phyloP scores from a whole-genome alignment of 2,888 invertebrate species.

The Chydorus sphaericus region DNA sequence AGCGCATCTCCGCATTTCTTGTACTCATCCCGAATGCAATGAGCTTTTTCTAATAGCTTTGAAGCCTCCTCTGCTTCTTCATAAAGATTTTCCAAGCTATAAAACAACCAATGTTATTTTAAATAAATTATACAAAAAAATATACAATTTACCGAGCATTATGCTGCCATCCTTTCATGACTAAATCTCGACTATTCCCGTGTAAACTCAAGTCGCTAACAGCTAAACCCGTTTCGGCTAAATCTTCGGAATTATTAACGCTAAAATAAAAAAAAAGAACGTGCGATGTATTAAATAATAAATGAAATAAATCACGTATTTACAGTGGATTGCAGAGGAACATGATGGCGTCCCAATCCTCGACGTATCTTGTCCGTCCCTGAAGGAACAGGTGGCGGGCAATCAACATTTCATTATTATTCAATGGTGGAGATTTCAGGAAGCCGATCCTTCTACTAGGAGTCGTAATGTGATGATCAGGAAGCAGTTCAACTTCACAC shows the following conservation, averaged over 20 bases:
- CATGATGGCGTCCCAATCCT: conserved; percentile 63
- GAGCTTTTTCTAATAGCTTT: conserved; percentile 58
- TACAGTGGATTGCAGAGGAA: conserved; percentile 80
- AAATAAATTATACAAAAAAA: too few species aligned
- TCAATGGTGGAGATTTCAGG: too few species aligned
- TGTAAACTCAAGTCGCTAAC: too few species aligned
- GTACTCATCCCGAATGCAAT: conserved; percentile 65
- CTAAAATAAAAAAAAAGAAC: conserved; percentile 16
- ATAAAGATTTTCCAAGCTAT: conserved; percentile 60
- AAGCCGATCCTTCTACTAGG: too few species aligned
- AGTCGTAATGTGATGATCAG: too few species aligned
- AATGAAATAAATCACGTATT: conserved; percentile 28
- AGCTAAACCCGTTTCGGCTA: too few species aligned
- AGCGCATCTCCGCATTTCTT: conserved; percentile 70
- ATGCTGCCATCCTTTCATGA: too few species aligned
- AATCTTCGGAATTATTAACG: too few species aligned
- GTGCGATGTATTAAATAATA: conserved; percentile 20
- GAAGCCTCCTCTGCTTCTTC: conserved; percentile 68
- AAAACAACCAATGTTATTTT: too few species aligned
- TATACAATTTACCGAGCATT: too few species aligned
- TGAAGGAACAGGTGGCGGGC: conserved; percentile 58
- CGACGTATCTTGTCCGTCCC: conserved; percentile 70
- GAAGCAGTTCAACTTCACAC: conserved; percentile 64
- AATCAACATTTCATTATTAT: too few species aligned
- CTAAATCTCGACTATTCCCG: too few species aligned